Base-by-base conservation (phyloP, 2,888 invertebrate genomes). In the Hyles lineata region DNA sequence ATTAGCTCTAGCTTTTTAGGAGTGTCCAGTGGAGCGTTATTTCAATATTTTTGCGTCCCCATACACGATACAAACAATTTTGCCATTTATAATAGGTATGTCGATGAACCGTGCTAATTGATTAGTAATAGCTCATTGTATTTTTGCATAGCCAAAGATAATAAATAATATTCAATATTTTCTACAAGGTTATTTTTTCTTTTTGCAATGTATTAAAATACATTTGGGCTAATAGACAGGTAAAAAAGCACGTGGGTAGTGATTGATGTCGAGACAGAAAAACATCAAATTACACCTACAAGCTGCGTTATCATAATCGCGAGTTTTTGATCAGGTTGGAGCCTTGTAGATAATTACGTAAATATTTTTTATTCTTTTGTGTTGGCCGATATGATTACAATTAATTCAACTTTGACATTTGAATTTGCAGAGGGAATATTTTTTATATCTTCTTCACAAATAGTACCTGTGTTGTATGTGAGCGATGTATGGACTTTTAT, bases 1-100 rank as follows among this genome's bases (percentile, higher is more conserved):
- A 94, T 94, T 94, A 94, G 93, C 91, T 87, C 85, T 85, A 88
- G 89, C 89, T 89, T 91, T 92, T 92, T 90, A 88, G 92, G 91
- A 89, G 92, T 86, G 89, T 85, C 82, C 86, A 72, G 70, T 74
- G 67, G 60, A 61, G 71, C 35, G 81, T 72, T 52, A 32, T 32
- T 69, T 25, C 69, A 76, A 80, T 75, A 75, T 80, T 80, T 83
- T 70, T 73, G 73, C 73, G 70, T 74, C 74, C 70, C 58, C 70
- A 59, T 32, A 11, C 7, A n/a, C 52, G n/a, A 61, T 55, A 32
- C 32, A 50, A 8, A n/a, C n/a, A 11, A 19, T 35, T 1, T 50
- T 17, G 15, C 17, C 15, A 17, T 21, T 50, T 50, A 6, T 67
- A 23, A 7, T 9, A 32, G 17, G 6, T 55, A n/a, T 55, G n/a